phyloP scores from a whole-genome alignment of 2,797 vertebrate species.

The Choloepus didactylus region DNA sequence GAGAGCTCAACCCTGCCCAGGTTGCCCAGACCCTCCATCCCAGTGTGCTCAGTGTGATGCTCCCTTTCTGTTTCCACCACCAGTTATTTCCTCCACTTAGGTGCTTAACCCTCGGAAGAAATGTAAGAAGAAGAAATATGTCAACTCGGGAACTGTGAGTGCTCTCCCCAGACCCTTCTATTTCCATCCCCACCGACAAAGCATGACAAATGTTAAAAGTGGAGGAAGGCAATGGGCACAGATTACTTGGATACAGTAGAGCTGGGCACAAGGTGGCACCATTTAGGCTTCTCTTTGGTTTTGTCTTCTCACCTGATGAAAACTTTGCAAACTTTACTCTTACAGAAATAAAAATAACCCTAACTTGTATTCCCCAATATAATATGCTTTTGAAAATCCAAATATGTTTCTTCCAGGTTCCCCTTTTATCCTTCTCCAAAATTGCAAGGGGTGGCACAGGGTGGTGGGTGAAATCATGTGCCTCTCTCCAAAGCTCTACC shows the following conservation, averaged over 20 bases:
- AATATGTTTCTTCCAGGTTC: constrained; percentile 8
- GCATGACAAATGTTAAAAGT: neutral
- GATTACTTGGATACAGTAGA: neutral
- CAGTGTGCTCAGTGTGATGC: neutral
- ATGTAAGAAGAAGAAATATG: constrained; percentile 97
- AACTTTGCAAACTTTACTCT: neutral
- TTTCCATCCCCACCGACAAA: neutral
- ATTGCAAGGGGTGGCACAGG: neutral
- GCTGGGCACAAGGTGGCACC: neutral
- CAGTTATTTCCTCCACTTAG: constrained; percentile 37
- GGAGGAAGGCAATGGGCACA: neutral
- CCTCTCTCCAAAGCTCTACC: neutral
- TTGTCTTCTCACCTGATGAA: neutral
- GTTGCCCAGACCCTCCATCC: neutral
- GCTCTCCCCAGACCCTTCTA: neutral
- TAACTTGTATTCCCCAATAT: constrained; percentile 52
- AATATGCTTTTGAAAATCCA: constrained; percentile 49
- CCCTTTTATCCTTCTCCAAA: neutral
- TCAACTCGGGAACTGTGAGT: constrained; percentile 97
- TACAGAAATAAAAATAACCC: neutral
- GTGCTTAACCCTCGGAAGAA: constrained; percentile 96
- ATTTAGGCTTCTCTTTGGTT: neutral
- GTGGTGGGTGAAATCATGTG: neutral
- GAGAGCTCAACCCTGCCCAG: constrained; percentile 73
- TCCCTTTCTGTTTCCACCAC: neutral